phyloP scores from a whole-genome alignment of 2,888 invertebrate genomes.

The Ferrisia virgata region DNA sequence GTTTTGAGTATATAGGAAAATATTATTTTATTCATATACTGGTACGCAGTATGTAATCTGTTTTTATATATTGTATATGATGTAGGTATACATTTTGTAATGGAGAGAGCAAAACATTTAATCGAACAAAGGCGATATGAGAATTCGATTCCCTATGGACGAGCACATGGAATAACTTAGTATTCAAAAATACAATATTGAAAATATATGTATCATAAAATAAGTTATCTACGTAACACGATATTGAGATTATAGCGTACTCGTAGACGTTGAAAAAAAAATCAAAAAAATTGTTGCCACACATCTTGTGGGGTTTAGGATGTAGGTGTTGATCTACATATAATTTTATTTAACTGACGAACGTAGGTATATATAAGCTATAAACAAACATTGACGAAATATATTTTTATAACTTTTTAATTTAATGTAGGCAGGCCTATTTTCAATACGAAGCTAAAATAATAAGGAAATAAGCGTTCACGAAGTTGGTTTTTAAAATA shows the following conservation, averaged over 20 bases:
- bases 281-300: neutral
- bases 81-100: neutral
- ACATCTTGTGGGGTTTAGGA: too few species aligned
- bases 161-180: neutral
- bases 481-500: too few species aligned
- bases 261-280: neutral
- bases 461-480: too few species aligned
- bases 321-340: too few species aligned
- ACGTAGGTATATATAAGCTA: too few species aligned
- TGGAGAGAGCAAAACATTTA: neutral
- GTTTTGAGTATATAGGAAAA: neutral
- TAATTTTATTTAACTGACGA: too few species aligned
- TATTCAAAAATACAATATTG: neutral
- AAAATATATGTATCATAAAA: neutral
- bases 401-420: too few species aligned
- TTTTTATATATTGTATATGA: neutral
- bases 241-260: neutral
- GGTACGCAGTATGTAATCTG: neutral
- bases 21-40: neutral
- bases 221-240: neutral
- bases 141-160: neutral
- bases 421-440: too few species aligned
- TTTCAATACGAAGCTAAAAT: too few species aligned
- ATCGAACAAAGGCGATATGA: slow-evolving; percentile 5
- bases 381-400: too few species aligned